Evolutionary conservation across 2,888 invertebrate genomes (phyloP), one percentile per base, ranked within the genome.

Genomic region (Eilema caniola): DNA sequence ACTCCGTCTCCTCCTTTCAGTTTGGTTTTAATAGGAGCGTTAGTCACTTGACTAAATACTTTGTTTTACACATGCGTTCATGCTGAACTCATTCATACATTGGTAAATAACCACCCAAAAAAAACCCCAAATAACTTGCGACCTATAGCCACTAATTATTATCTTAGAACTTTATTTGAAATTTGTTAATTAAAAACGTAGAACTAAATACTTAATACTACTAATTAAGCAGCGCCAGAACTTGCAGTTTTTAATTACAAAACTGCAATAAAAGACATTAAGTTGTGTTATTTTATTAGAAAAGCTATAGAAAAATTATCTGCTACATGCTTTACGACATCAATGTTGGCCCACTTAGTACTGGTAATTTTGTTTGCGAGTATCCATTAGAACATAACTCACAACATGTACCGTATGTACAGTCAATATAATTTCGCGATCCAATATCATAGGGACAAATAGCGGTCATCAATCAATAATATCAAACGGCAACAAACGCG

Each of bases 311-410:
- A 11, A 56, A 69, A 73, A 64, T 69, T 64, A 72, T 62, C 62
- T 62, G 53, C 47, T 60, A 70, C 28, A 60, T 41, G 59, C 71
- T 73, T 70, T 64, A 74, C 31, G 28, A 66, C 28, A 66, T 53
- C n/a, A 64, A 16, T 70, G 62, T 37, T n/a, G n/a, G n/a, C n/a
- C 23, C 71, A 64, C 57, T 73, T 65, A 70, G 20, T 65, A 67
- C 62, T n/a, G n/a, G n/a, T n/a, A 62, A 75, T 72, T 68, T 69
- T 67, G 59, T 70, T 65, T 53, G 59, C 60, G 33, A 41, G 33
- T 47, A 60, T 56, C 66, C 62, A 75, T 74, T 62, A 62, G 57
- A 65, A 7, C 59, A 16, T 24, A 12, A 37, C 12, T 37, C 37
- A 12, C 37, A 37, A 1, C 33, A 33, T 7, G 33, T 33, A 33